Evolutionary conservation across 2,888 invertebrate genomes (phyloP).

Genomic region (Drosophila mayaguana): DNA sequence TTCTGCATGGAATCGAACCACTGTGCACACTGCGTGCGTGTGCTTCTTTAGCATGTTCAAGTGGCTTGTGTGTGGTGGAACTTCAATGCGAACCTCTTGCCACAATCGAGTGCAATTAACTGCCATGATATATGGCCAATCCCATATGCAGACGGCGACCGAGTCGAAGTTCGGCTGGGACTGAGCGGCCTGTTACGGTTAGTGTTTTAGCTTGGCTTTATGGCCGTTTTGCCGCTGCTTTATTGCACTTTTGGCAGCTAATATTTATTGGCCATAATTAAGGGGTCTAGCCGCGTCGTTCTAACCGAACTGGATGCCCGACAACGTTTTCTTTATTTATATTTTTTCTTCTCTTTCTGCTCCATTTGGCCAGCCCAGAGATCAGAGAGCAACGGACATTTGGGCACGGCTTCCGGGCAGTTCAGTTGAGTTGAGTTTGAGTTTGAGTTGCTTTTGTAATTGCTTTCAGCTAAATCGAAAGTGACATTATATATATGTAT

Average conservation of each 20-base stretch:
- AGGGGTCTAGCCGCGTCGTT: conserved; percentile 33
- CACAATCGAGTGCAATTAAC: conserved; percentile 62
- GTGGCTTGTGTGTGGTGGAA: conserved; percentile 19
- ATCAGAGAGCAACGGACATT: conserved; percentile 42
- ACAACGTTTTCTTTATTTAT: conserved; percentile 1
- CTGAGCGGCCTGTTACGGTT: conserved; percentile 18
- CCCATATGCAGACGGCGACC: conserved; percentile 22
- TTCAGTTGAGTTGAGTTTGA: background rate
- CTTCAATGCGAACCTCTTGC: conserved; percentile 30
- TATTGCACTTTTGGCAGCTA: conserved; percentile 77
- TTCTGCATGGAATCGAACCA: conserved; percentile 5
- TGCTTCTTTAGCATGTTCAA: conserved; percentile 26
- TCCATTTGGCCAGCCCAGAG: conserved; percentile 32
- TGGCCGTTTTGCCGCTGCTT: conserved; percentile 46
- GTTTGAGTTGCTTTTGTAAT: conserved; percentile 25
- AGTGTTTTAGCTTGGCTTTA: conserved; percentile 40
- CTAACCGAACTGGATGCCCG: conserved; percentile 30
- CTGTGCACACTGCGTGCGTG: conserved; percentile 40
- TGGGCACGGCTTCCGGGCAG: conserved; percentile 71
- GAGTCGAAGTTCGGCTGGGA: conserved; percentile 9
- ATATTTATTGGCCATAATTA: conserved; percentile 76
- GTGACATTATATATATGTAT: conserved; percentile 2
- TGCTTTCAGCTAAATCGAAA: conserved; percentile 34
- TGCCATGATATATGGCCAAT: conserved; percentile 51
- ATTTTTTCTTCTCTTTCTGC: background rate